Base-by-base conservation (phyloP, 2,113 vertebrate genomes). In the Nothoprocta pentlandii region DNA sequence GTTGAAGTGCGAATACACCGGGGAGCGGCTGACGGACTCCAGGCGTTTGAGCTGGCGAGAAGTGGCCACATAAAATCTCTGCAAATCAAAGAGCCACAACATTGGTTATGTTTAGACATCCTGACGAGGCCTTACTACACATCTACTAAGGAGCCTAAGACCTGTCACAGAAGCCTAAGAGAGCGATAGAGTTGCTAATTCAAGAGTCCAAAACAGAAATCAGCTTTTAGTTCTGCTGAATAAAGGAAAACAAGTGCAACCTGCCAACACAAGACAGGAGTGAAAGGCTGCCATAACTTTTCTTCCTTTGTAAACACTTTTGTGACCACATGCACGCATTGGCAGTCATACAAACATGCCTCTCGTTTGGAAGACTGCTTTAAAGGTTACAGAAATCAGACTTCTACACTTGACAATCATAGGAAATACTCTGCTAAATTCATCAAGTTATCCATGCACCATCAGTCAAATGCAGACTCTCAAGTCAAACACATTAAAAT, bases 21-120 rank as follows among this genome's bases (percentile, higher is more conserved):
- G 99, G 2, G 99, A 99, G 4, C 99, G 99, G 89, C 98, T 99
- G 86, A 99, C 99, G 0, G 99, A 99, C 95, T 99, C 99, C 0
- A 99, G 98, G 20, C 99, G 98, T 95, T 99, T 99, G 74, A 99
- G 98, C 96, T 99, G 99, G 42, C 99, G 98, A 2, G 99, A 99
- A 0, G 99, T 98, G 2, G 99, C 98, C 88, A 99, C 99, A 1
- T 99, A 99, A 93, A 99, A 99, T 58, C 98, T 98, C 99, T 99
- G 94, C 32, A 81, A 36, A 51, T 11, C 42, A 91, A 69, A 61
- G 81, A 1, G 21, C 1, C 19, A 80, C 19, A 84, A 28, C 1
- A 7, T 17, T 1, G 13, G 62, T 70, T 53, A 78, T 5, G 49
- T 2, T 30, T 58, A 77, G 19, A 46, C 2, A 42, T 0, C n/a